Base-by-base conservation (phyloP, 2,113 vertebrate species). In the Pollachius pollachius region DNA sequence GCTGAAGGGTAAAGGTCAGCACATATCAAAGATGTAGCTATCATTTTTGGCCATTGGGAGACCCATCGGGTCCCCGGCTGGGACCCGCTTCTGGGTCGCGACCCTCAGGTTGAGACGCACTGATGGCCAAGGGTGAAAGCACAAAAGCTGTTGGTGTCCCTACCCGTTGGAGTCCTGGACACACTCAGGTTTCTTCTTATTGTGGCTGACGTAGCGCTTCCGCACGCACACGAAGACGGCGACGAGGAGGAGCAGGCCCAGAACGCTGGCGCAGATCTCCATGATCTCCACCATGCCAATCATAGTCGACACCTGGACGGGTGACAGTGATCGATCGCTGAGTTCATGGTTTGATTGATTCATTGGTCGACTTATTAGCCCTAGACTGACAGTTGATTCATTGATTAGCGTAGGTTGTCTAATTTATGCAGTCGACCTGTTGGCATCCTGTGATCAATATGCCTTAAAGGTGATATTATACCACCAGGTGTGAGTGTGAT, bases 131-230 rank as follows among this genome's bases (percentile, higher is more conserved):
- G 11, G 41, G 41, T 11, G 2, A 1, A 12, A 48, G 11, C 8
- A 13, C 60, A 62, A 13, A 7, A 61, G 19, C 19, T 57, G 15
- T 5, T 3, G 4, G 54, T 37, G 21, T n/a, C 13, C 72, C 71
- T 48, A 90, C 87, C 96, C 91, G 13, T 96, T 95, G 0, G 96
- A 95, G 79, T 98, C 95, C 78, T 96, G 94, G 19, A 94, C 91
- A 15, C 94, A 94, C 64, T 93, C 89, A 0, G 94, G 90, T 76
- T 94, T 95, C 89, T 95, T 95, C 23, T 91, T 90, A 76, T 94
- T 94, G 1, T 83, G 88, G 27, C 62, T 93, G 60, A 91, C 69
- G 37, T 94, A 94, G 58, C 83, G 65, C 81, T 94, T 95, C 72
- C 92, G 87, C 56, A 91, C 4, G 13, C 91, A 65, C 59, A 94